Base-by-base conservation (phyloP, 2,888 invertebrate genomes). In the Nebria brevicollis region DNA sequence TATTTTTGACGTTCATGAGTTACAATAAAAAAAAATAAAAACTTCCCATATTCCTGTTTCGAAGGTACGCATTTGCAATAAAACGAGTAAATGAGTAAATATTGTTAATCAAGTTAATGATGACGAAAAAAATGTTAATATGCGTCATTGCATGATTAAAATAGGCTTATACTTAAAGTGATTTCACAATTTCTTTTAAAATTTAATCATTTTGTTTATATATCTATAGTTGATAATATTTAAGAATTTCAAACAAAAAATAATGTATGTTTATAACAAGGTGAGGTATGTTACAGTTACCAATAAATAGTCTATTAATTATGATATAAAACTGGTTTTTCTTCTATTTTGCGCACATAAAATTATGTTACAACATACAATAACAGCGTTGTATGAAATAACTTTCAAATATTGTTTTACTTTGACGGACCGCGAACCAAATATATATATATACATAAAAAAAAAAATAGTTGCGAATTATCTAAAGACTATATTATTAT, bases 401-500 rank as follows among this genome's bases (percentile, higher is more conserved):
- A 54, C 54, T 54, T 54, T 54, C 54, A 54, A 54, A 54, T 54
- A 54, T 54, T 54, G 54, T 54, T 54, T 54, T 54, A 54, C 54
- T 54, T 54, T 54, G 54, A 54, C 54, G 54, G 7, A 54, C 7
- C 54, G 13, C 54, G 8, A 54, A 13, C 54, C 4, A 43, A 43
- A 43, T 8, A 1, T 43, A 43, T 43, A 8, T 54, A 34, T 34
- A 34, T 34, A 34, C 2, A 2, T 34, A 34, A 34, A 34, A 34
- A 34, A 34, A 54, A 54, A 54, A 54, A 54, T 6, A 2, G 4
- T 54, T 13, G 54, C 54, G 54, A 54, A 54, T 54, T 54, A 54
- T 13, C 54, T 54, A 54, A 54, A 54, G 54, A 54, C 54, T 11
- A 13, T 54, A 34, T 34, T 34, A 34, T 34, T 54, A 11, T 11